Conservation (phyloP, 2,113 vertebrate species). For the Chlamydotis undulata region DNA sequence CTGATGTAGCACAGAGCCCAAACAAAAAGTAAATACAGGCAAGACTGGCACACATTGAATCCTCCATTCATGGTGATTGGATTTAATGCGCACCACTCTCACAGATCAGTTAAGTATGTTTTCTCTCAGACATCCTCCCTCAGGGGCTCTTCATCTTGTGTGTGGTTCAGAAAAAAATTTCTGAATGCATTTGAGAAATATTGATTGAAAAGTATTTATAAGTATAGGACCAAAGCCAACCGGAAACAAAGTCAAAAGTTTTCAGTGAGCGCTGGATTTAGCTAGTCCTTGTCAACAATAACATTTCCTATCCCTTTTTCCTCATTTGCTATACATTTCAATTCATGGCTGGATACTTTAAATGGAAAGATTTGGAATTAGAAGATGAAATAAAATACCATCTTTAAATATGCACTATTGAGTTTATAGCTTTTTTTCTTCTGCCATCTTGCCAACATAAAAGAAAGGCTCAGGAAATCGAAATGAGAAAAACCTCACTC, state of each 20-base stretch:
- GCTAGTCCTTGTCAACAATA: background rate
- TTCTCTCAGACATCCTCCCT: background rate
- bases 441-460: slow-evolving; percentile 54
- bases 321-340: background rate
- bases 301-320: background rate
- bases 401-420: slow-evolving; percentile 42
- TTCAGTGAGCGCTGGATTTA: background rate
- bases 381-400: slow-evolving; percentile 41
- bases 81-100: background rate
- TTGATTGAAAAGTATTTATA: background rate
- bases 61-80: background rate
- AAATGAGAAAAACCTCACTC: slow-evolving; percentile 37
- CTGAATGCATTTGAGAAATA: background rate
- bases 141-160: background rate
- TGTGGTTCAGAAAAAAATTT: background rate
- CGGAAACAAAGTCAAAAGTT: background rate
- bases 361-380: slow-evolving; percentile 14
- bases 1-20: fast-evolving
- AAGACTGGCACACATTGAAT: fast-evolving
- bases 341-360: background rate
- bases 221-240: background rate
- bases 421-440: slow-evolving; percentile 36
- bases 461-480: slow-evolving; percentile 41
- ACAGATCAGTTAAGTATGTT: background rate
- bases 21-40: background rate